These are phyloP conservation scores for Anthopleura sola DNA, from an alignment of 64 coral and sea anemone species.

Conservation along the genomic window DNA sequence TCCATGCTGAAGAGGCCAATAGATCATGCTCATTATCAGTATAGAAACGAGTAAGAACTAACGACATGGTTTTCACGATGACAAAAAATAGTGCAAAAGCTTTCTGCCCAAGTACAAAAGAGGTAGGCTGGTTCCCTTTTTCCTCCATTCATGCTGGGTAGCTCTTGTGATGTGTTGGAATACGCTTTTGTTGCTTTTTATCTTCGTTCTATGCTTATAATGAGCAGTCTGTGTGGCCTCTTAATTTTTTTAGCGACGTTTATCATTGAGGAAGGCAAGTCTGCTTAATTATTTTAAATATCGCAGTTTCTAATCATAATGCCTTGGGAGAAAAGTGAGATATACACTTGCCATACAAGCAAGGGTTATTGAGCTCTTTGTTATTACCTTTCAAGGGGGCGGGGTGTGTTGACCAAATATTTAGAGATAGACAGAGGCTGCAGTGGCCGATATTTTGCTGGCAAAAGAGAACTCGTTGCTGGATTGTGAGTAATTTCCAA, in stretches of 20 bases:
- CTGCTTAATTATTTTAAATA: not conserved
- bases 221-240: not conserved
- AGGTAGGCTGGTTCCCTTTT: not conserved
- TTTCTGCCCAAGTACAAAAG: not conserved
- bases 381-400: too few species aligned
- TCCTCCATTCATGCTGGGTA: too few species aligned
- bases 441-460: not conserved
- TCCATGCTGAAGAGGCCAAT: too few species aligned
- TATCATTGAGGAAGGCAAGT: not conserved
- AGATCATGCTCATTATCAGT: too few species aligned
- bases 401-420: too few species aligned
- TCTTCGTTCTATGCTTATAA: not conserved
- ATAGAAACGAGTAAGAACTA: not conserved
- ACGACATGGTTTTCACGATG: too few species aligned
- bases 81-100: not conserved
- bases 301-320: not conserved
- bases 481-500: conserved; percentile 6
- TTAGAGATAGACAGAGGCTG: not conserved
- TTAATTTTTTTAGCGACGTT: not conserved
- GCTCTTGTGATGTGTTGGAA: not conserved
- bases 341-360: not conserved
- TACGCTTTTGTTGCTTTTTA: too few species aligned
- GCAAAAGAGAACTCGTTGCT: not conserved
- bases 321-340: not conserved
- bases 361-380: too few species aligned